Conservation (phyloP, 2,888 invertebrate genomes). For the Caenorhabditis doughertyi region DNA sequence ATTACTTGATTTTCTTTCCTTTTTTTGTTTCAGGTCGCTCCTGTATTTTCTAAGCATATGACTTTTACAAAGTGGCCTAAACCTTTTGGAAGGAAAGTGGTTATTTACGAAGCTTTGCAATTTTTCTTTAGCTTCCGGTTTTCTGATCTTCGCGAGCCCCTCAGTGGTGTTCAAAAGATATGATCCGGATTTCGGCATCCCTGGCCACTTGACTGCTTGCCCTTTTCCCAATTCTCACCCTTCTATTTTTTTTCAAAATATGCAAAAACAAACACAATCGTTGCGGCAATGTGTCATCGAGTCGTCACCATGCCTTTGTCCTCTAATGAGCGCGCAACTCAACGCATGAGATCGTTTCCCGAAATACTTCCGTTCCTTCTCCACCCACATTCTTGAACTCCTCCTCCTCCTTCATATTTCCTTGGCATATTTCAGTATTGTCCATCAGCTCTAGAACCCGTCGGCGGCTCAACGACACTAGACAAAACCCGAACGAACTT, state of each 20-base stretch:
- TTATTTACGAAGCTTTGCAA: neutral
- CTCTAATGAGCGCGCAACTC: conserved; percentile 40
- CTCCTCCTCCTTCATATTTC: conserved; percentile 46
- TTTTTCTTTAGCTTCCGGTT: conserved; percentile 24
- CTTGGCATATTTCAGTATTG: conserved; percentile 60
- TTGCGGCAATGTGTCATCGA: conserved; percentile 59
- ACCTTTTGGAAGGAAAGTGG: too few species aligned
- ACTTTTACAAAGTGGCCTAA: too few species aligned
- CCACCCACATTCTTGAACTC: conserved; percentile 29
- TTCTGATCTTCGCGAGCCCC: conserved; percentile 16
- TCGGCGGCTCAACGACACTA: conserved; percentile 33
- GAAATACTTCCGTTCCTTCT: conserved; percentile 54
- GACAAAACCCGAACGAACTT: conserved; percentile 48
- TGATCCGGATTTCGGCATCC: conserved; percentile 49
- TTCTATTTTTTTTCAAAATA: conserved; percentile 41
- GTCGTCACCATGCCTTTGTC: conserved; percentile 56
- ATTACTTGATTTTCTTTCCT: too few species aligned
- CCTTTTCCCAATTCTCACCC: conserved; percentile 23
- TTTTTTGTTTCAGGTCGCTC: too few species aligned
- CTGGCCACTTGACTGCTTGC: conserved; percentile 24
- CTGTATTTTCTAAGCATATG: too few species aligned
- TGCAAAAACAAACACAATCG: conserved; percentile 58
- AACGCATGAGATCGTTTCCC: conserved; percentile 54
- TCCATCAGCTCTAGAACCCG: conserved; percentile 32
- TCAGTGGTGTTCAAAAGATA: neutral